Base-by-base conservation (phyloP, 2,797 vertebrate species). In the Phoxinus dragarum region DNA sequence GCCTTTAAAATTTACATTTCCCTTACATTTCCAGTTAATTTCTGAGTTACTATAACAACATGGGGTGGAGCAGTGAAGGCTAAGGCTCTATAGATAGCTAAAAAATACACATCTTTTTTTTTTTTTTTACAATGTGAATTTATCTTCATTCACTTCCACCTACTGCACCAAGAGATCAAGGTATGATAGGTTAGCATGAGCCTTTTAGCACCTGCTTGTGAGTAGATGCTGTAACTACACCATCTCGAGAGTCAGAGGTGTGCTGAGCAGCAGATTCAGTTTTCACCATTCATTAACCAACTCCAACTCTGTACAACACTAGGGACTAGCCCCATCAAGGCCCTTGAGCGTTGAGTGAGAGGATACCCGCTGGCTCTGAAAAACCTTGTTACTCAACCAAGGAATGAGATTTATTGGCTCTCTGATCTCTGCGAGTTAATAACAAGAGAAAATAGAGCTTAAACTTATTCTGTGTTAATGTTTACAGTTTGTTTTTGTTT, bases 351-450 rank as follows among this genome's bases (percentile, higher is more conserved):
- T 72, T 72, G 17, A 47, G 12, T 34, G 72, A 76, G 23, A 49
- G 31, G 21, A 75, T 76, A 84, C 16, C 47, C 44, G 1, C 44
- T 84, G 47, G n/a, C 61, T 56, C n/a, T 36, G 21, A 64, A 68
- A 47, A 73, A 31, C 59, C 61, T 76, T 44, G 36, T 59, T 38
- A 69, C 64, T 78, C 49, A 78, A 44, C n/a, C 23, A 78, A 84
- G 38, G n/a, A 77, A 67, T 52, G 10, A 56, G n/a, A 77, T 68
- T 77, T 68, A 78, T 69, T 5, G 7, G 36, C 67, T 78, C 75
- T 84, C n/a, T 78, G 66, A 84, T 84, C 49, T 44, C 34, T 78
- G 66, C 16, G 19, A 77, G 59, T 78, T 61, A 78, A 59, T 78
- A 52, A 77, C n/a, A 66, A 84, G 73, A 42, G n/a, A 34, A 38